Conservation (phyloP, 2,113 vertebrate species). For the Connochaetes taurinus region DNA sequence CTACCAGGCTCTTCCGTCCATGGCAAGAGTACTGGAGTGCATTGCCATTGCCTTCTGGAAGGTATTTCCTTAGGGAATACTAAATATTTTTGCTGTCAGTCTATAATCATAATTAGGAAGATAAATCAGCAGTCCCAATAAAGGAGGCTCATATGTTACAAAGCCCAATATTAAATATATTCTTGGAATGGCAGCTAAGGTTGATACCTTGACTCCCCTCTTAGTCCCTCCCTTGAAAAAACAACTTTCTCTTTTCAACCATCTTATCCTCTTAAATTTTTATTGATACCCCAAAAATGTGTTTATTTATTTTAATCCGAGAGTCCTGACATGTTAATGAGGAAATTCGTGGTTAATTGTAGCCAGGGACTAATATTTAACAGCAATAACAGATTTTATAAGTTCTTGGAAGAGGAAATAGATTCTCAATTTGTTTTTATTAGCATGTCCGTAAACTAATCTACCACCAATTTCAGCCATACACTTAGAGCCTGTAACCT, state of each 20-base stretch:
- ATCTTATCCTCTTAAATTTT: neutral
- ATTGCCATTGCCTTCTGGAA: neutral
- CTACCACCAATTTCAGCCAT: neutral
- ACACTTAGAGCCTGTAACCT: neutral
- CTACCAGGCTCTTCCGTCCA: no score
- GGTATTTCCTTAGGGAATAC: neutral
- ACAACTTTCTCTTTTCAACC: neutral
- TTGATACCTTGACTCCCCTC: neutral
- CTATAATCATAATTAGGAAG: neutral
- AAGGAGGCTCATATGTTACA: neutral
- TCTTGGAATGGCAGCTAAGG: neutral
- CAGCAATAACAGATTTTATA: neutral
- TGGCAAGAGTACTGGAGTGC: no score
- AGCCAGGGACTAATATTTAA: neutral
- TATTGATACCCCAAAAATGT: neutral
- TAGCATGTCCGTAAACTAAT: neutral
- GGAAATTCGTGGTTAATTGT: neutral
- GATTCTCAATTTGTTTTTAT: neutral
- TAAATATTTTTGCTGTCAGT: neutral
- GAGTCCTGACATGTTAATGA: neutral
- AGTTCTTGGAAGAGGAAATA: neutral
- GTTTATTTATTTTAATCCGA: neutral
- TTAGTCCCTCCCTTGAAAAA: neutral
- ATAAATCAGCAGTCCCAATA: neutral
- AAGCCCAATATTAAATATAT: neutral